Base-by-base conservation (phyloP, 2,888 invertebrate genomes). In the Nemurella pictetii region DNA sequence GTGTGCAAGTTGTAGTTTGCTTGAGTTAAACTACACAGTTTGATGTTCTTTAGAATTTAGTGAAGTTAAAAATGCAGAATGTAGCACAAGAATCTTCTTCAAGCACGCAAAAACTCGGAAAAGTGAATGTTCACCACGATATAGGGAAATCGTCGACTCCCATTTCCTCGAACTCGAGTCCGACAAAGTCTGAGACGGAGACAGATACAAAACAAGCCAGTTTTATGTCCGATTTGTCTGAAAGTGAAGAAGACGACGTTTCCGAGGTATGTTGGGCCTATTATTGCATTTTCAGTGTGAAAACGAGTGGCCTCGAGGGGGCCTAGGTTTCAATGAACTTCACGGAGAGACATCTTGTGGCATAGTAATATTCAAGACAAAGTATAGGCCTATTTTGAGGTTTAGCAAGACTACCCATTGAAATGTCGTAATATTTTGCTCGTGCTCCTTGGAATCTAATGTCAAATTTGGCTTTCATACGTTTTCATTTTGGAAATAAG, bases 161-260 rank as follows among this genome's bases (percentile, higher is more conserved):
- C 93, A 95, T 95, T 92, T 95, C 95, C 92, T 95, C 94, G 91
- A 94, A 94, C 93, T 95, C 95, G 91, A 95, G 95, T 93, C 95
- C 95, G 91, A 94, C 94, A 90, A 95, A 95, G 93, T 95, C 96
- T 90, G 95, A 95, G 93, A 96, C 95, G 91, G 96, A 96, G 93
- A 96, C 96, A 91, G 95, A 94, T 93, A 94, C 95, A 90, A 96
- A 95, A 92, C 96, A 95, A 91, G 95, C 95, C 90, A 95, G 95
- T 93, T 96, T 95, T 94, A 96, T 96, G 93, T 95, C 96, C 92
- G 97, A 97, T 93, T 95, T 97, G 91, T 97, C 97, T 90, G 97
- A 97, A 93, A 97, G 97, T 91, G 98, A 98, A 91, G 97, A 97
- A 92, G 98, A 97, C 91, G 97, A 97, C 92, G 96, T 96, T 91